These are phyloP conservation scores for Somateria mollissima DNA, from an alignment of 2,797 vertebrate species.

Conservation along the genomic window DNA sequence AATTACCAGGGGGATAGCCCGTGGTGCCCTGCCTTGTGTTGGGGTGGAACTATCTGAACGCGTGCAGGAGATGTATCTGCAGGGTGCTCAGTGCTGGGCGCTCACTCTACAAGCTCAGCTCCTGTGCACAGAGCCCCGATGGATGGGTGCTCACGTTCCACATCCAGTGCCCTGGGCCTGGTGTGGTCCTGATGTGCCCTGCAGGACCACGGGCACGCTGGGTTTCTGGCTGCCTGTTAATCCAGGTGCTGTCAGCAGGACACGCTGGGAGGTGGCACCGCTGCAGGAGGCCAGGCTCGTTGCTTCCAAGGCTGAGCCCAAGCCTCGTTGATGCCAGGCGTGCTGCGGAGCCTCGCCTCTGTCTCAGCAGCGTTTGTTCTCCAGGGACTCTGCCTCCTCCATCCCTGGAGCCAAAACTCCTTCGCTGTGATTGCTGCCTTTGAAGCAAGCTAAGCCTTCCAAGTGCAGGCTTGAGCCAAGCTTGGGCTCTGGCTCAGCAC, in stretches of 20 bases:
- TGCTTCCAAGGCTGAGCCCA: neutral
- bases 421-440: neutral
- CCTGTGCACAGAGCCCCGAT: neutral
- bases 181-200: neutral
- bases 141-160: rapidly evolving
- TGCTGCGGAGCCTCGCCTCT: neutral
- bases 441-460: neutral
- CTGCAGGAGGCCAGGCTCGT: neutral
- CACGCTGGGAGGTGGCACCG: too few species aligned
- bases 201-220: neutral
- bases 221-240: too few species aligned
- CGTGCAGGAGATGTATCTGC: rapidly evolving
- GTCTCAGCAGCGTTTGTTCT: neutral
- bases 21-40: rapidly evolving
- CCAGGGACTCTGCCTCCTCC: neutral
- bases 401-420: neutral
- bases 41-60: neutral
- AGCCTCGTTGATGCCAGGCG: neutral
- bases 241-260: neutral
- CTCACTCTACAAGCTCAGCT: rapidly evolving
- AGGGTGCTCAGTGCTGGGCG: rapidly evolving
- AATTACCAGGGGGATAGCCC: too few species aligned
- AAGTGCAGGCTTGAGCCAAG: neutral
- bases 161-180: neutral
- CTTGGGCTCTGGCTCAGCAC: neutral